phyloP scores from a whole-genome alignment of 1,140 invertebrate species.

The Drosophila sturtevanti region DNA sequence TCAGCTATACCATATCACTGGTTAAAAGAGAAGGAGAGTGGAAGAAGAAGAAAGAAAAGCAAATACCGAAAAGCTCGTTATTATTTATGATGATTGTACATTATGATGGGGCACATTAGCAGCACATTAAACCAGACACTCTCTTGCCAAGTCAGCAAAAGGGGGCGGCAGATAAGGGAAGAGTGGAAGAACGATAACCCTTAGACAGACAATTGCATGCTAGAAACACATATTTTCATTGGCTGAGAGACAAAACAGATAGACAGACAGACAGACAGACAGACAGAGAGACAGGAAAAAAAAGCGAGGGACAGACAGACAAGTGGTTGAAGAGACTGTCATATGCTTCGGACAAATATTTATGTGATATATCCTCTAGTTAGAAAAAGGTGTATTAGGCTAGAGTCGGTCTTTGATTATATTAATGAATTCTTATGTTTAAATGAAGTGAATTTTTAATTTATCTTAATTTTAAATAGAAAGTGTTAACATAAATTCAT shows the following conservation, averaged over 20 bases:
- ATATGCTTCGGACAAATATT: slow-evolving; percentile 55
- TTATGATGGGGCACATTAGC: slow-evolving; percentile 70
- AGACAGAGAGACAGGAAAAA: not conserved
- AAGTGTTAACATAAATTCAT: no score
- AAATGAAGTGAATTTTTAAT: not conserved
- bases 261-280: not conserved
- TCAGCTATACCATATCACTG: not conserved
- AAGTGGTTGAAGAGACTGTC: slow-evolving; percentile 25
- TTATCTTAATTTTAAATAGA: no score
- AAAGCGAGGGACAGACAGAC: not conserved
- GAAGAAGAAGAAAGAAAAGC: slow-evolving; percentile 28
- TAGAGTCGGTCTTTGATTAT: not conserved
- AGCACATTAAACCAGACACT: slow-evolving; percentile 59
- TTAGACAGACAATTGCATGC: slow-evolving; percentile 58
- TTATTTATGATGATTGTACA: slow-evolving; percentile 78
- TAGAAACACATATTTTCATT: slow-evolving; percentile 65
- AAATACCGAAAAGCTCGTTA: slow-evolving; percentile 32
- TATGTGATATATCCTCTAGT: not conserved
- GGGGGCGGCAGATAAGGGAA: not conserved
- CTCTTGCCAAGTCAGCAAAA: slow-evolving; percentile 46
- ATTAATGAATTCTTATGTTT: not conserved
- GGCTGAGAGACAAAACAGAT: slow-evolving; percentile 19
- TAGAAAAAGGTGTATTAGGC: not conserved
- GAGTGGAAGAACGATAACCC: not conserved
- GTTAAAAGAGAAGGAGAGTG: not conserved